Evolutionary conservation across 2,113 vertebrate species (phyloP), one percentile per base, ranked within the genome.

Genomic region (Antigone vipio): DNA sequence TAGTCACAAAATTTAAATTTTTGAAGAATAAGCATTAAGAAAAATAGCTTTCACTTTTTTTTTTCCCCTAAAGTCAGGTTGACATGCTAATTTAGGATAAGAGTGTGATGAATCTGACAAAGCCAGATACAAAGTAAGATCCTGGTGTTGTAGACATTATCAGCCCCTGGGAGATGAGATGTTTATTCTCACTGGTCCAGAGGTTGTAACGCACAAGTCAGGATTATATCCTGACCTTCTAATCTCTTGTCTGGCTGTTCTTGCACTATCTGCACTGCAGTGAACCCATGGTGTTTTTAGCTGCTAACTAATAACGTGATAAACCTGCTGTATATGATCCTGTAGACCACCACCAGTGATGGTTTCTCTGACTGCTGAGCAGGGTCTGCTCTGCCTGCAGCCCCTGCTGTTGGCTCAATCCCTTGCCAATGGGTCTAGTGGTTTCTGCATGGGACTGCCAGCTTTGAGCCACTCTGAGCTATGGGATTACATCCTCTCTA

Each of bases 201-300:
- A 56, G 8, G 24, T 15, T 77, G 47, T 40, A 17, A 52, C 29
- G 26, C 4, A 5, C 5, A 18, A 44, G 26, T 32, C 15, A 58
- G 34, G 55, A 29, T 92, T 49, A 1, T 9, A 47, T 49, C 69
- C 24, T 53, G 9, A 40, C 9, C 23, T 56, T 34, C 18, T 49
- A 18, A 12, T 34, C 35, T 64, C 50, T 81, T 53, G 6, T 22
- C 68, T 81, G 69, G 6, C 49, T 72, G 11, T 60, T 52, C 11
- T 55, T 1, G 0, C 1, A 1, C 7, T 6, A 2, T 9, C 12
- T 32, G 27, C 27, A 4, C n/a, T 59, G 52, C 32, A 26, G 8
- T 15, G 19, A 26, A 29, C 5, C 17, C 4, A 1, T 19, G 12
- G 6, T 40, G 18, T 4, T 64, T 56, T 62, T 6, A 56, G 77